A percentile compares a stretch with the other conserved stretches of the same genome.
These are phyloP conservation scores for Trypoxylus dichotomus DNA, from an alignment of 1,140 invertebrate species.

Conservation along the genomic window DNA sequence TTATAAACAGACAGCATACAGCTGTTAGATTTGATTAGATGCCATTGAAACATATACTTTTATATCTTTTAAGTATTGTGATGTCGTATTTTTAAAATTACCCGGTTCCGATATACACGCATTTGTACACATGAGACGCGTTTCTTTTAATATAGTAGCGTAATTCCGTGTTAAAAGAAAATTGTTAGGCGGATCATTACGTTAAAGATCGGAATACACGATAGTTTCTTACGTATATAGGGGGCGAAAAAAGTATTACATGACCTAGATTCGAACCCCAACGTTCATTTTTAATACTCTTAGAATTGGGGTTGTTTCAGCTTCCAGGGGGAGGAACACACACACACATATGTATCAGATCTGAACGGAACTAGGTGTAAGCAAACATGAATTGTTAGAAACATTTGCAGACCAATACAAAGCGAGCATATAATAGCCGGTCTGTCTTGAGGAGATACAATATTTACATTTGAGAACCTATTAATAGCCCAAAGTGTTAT, in stretches of 20 bases:
- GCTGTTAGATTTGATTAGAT: slow-evolving; percentile 21
- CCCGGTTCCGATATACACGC: background rate
- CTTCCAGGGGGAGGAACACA: background rate
- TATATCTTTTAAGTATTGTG: slow-evolving; percentile 1
- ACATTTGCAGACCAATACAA: too few relatives aligned
- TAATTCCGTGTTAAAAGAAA: too few relatives aligned
- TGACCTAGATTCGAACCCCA: slow-evolving; percentile 6
- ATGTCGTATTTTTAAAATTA: slow-evolving; percentile 12
- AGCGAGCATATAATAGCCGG: background rate
- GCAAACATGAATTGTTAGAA: too few relatives aligned
- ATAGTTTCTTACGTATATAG: background rate
- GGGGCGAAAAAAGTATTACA: background rate
- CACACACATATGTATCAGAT: background rate
- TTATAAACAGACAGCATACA: slow-evolving; percentile 10
- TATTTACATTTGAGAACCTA: background rate
- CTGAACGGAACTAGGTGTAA: background rate
- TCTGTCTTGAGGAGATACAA: background rate
- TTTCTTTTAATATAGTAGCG: too few relatives aligned
- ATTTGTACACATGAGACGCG: too few relatives aligned
- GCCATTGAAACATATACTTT: slow-evolving; percentile 21
- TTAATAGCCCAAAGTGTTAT: slow-evolving; percentile 5
- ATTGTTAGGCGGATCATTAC: too few relatives aligned
- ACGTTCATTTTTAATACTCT: slow-evolving; percentile 4
- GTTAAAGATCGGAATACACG: background rate
- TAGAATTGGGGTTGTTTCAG: background rate